These are phyloP conservation scores for Odocoileus hemionus DNA, from an alignment of 2,113 vertebrate species.

Conservation along the genomic window DNA sequence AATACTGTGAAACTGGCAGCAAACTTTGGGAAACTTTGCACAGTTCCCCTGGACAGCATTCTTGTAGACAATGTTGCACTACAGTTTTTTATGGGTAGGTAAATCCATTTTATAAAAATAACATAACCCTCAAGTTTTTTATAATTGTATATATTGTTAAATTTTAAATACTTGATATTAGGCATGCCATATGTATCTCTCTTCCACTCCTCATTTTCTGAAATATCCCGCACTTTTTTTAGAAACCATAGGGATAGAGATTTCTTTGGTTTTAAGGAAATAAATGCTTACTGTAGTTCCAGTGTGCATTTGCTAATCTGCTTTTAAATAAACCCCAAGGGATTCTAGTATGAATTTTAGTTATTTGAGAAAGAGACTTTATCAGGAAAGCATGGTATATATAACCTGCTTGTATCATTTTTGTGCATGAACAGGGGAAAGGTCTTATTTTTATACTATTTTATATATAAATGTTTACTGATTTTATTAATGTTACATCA, in stretches of 20 bases:
- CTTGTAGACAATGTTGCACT: slow-evolving; percentile 98
- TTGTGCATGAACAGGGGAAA: neutral
- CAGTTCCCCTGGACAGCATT: slow-evolving; percentile 97
- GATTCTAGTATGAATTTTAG: slow-evolving; percentile 21
- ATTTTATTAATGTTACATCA: neutral
- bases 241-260: neutral
- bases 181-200: neutral
- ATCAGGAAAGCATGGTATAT: neutral
- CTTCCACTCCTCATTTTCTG: neutral
- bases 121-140: neutral
- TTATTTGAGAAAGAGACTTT: slow-evolving; percentile 12
- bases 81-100: slow-evolving; percentile 99
- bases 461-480: neutral
- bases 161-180: neutral
- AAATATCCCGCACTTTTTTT: neutral
- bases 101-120: slow-evolving; percentile 28
- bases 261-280: slow-evolving; percentile 28
- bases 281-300: neutral
- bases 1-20: slow-evolving; percentile 97
- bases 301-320: neutral
- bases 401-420: neutral
- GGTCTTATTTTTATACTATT: neutral
- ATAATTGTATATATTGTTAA: slow-evolving; percentile 10
- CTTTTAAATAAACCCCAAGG: neutral
- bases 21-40: slow-evolving; percentile 98